Evolutionary conservation across 2,888 invertebrate species (phyloP).

Genomic region (Ceraclea dissimilis): DNA sequence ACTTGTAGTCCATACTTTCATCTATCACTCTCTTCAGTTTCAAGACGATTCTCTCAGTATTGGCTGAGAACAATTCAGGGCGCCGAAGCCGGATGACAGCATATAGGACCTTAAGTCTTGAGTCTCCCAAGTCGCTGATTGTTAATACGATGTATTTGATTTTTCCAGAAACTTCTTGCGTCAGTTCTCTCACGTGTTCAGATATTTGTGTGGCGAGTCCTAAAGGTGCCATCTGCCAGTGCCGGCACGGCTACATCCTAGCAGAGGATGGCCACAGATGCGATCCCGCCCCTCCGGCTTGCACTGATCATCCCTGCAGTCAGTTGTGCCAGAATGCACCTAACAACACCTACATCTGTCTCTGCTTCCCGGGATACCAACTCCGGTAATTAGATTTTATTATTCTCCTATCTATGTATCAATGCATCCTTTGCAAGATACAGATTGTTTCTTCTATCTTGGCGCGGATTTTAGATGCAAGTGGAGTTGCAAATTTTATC

Average conservation of each 20-base stretch:
- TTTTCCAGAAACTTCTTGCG: constrained; percentile 40
- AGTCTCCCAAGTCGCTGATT: too few species aligned
- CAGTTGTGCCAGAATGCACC: constrained; percentile 54
- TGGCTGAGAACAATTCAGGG: too few species aligned
- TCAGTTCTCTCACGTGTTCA: constrained; percentile 40
- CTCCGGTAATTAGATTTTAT: constrained; percentile 39
- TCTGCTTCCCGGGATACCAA: constrained; percentile 52
- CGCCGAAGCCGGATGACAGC: too few species aligned
- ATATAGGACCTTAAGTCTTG: too few species aligned
- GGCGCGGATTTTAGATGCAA: too few species aligned
- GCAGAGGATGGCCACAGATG: constrained; percentile 50
- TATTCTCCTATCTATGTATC: neutral
- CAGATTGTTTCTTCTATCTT: neutral
- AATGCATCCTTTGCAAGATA: too few species aligned
- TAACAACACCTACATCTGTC: constrained; percentile 50
- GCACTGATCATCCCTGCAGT: constrained; percentile 52
- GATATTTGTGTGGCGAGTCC: constrained; percentile 59
- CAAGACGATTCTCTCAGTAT: too few species aligned
- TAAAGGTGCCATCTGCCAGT: constrained; percentile 57
- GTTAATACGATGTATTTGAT: too few species aligned
- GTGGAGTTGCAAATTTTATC: too few species aligned
- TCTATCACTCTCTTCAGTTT: too few species aligned
- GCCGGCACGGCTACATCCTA: constrained; percentile 52
- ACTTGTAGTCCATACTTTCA: too few species aligned
- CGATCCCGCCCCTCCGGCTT: constrained; percentile 62